Evolutionary conservation across 2,797 vertebrate species (phyloP).

Genomic region (Miichthys miiuy): DNA sequence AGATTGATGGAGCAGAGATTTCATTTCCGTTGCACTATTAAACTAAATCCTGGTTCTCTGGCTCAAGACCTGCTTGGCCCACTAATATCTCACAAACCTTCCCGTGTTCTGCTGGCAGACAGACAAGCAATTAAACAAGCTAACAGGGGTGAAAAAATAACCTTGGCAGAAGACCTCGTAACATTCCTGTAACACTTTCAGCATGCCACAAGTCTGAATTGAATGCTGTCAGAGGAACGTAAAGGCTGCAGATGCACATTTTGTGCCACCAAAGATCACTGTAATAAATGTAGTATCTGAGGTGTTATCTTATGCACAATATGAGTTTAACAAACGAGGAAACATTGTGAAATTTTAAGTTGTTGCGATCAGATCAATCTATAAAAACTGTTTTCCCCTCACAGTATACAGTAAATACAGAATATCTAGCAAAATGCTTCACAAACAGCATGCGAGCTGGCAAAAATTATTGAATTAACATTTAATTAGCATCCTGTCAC

Average conservation of each 20-base stretch:
- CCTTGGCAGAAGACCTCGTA: background rate
- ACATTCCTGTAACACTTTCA: background rate
- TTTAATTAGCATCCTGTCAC: background rate
- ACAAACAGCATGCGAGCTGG: background rate
- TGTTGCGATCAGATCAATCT: background rate
- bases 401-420: too few relatives aligned
- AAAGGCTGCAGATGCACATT: background rate
- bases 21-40: background rate
- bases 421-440: background rate
- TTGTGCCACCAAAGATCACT: background rate
- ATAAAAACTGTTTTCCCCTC: background rate
- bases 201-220: background rate
- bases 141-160: background rate
- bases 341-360: background rate
- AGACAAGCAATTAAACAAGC: background rate
- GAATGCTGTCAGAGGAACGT: background rate
- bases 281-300: background rate
- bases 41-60: background rate
- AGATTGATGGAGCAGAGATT: background rate
- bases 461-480: too few relatives aligned
- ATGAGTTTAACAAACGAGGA: background rate
- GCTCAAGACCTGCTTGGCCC: background rate
- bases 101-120: background rate
- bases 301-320: background rate
- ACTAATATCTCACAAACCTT: background rate